Conservation (phyloP, 2,113 vertebrate species). For the Rhinoderma darwinii region DNA sequence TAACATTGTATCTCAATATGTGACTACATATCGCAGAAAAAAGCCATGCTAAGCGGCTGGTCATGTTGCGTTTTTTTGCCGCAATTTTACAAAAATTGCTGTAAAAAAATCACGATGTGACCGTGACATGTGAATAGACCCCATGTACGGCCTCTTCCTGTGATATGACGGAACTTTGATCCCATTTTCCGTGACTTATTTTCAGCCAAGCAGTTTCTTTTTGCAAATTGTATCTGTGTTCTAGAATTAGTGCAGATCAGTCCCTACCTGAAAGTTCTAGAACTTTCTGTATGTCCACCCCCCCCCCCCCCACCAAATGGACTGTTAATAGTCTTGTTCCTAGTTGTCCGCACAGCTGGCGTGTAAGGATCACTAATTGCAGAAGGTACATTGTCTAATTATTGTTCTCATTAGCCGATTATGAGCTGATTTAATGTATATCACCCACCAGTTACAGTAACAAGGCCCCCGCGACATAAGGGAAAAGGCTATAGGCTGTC, state of each 20-base stretch:
- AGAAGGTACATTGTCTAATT: slow-evolving; percentile 54
- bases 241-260: background rate
- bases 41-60: too few species aligned
- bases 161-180: too few species aligned
- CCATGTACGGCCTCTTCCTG: too few species aligned
- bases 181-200: too few species aligned
- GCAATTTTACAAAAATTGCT: too few species aligned
- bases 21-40: too few species aligned
- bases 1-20: too few species aligned
- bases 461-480: background rate
- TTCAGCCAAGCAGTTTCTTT: too few species aligned
- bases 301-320: background rate
- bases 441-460: slow-evolving; percentile 47
- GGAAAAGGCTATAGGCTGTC: slow-evolving; percentile 14
- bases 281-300: background rate
- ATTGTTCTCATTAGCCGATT: slow-evolving; percentile 51
- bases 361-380: slow-evolving; percentile 20
- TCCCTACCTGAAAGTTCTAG: background rate
- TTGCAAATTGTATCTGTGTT: background rate
- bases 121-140: too few species aligned
- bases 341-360: background rate
- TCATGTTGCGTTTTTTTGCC: too few species aligned
- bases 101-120: too few species aligned
- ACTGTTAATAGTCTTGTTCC: slow-evolving; percentile 10
- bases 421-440: slow-evolving; percentile 54